phyloP scores from a whole-genome alignment of 2,113 vertebrate species.

The Callipepla californica region DNA sequence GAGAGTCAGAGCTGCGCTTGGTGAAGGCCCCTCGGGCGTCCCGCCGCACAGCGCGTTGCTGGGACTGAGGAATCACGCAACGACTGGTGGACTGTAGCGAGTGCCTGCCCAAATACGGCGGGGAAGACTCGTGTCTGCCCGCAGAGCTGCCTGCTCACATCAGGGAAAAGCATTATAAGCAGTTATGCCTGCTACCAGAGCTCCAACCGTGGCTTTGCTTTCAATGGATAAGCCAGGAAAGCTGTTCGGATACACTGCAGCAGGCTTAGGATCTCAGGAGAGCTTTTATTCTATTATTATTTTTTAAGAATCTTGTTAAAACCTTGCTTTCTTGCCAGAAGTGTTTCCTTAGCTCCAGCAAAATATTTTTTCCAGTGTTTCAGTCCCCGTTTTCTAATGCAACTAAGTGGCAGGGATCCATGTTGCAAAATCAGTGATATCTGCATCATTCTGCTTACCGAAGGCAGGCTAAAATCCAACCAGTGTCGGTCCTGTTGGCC shows the following conservation, averaged over 20 bases:
- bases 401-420: background rate
- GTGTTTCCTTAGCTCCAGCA: background rate
- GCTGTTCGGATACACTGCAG: background rate
- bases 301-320: background rate
- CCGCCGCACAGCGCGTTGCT: accelerated
- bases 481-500: background rate
- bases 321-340: background rate
- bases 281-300: background rate
- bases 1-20: accelerated
- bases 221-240: background rate
- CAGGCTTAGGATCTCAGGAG: background rate
- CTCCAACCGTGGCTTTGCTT: background rate
- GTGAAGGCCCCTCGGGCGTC: background rate
- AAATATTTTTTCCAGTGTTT: background rate
- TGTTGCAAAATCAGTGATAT: accelerated
- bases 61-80: accelerated
- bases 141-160: accelerated
- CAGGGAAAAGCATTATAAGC: accelerated
- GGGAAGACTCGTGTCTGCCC: background rate
- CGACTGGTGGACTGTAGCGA: accelerated
- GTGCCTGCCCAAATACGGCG: accelerated
- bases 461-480: background rate
- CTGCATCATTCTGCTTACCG: background rate
- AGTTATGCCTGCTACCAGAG: background rate
- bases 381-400: accelerated